Percentiles rank a stretch among this genome's conserved stretches.
These are phyloP conservation scores for Acyrthosiphon pisum DNA, from an alignment of 1,140 invertebrate genomes.

Conservation along the genomic window DNA sequence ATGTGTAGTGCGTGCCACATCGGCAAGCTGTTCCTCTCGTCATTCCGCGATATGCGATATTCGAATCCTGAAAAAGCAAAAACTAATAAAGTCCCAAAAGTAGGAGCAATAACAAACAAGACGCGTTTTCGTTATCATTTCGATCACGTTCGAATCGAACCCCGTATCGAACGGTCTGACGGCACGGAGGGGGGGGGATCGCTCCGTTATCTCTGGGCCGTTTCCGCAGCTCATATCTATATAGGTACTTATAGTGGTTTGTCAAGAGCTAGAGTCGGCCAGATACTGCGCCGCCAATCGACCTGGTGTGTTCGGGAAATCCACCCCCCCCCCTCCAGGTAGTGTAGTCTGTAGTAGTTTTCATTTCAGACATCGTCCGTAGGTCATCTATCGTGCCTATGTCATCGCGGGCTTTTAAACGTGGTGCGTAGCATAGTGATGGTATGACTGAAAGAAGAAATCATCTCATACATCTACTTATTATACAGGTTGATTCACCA, in stretches of 20 bases:
- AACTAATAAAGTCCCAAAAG: conserved; percentile 19
- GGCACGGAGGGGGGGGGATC: neutral
- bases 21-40: neutral
- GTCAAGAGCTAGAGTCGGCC: neutral
- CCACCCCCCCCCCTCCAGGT: neutral
- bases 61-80: neutral
- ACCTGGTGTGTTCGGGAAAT: neutral
- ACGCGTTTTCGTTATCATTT: conserved; percentile 29
- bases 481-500: too few species aligned
- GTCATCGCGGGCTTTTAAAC: neutral
- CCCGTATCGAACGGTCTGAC: too few species aligned
- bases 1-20: neutral
- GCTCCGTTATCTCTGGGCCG: too few species aligned
- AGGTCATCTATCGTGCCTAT: neutral
- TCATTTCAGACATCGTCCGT: neutral
- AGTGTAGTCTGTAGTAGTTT: neutral
- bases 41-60: neutral
- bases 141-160: neutral
- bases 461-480: too few species aligned
- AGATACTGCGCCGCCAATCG: neutral
- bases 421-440: too few species aligned
- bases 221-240: neutral
- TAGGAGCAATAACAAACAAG: neutral
- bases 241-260: neutral
- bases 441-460: neutral